phyloP scores from a whole-genome alignment of 1,140 invertebrate species.

The Helicoverpa armigera region DNA sequence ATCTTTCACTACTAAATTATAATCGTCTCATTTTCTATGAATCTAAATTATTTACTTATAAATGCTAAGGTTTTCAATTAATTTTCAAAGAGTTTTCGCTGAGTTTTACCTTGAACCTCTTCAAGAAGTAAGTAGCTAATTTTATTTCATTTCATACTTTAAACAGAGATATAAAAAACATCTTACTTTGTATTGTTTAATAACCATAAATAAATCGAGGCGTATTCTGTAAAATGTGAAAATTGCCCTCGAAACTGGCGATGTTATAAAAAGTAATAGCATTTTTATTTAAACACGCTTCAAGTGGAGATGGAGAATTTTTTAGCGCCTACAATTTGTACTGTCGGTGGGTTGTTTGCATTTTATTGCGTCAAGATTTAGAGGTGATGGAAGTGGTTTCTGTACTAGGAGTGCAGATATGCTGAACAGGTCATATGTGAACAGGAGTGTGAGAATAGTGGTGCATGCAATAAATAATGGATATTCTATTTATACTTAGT shows the following conservation, averaged over 20 bases:
- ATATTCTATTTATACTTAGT: no score
- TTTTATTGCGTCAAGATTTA: conserved; percentile 43
- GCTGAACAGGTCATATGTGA: not conserved
- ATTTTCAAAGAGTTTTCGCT: no score
- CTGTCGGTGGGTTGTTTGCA: conserved; percentile 40
- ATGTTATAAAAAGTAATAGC: conserved; percentile 46
- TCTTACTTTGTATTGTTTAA: conserved; percentile 26
- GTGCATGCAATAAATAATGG: no score
- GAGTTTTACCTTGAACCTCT: no score
- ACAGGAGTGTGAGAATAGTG: not conserved
- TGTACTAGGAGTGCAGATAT: conserved; percentile 1
- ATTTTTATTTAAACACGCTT: conserved; percentile 45
- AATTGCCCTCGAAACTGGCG: conserved; percentile 36
- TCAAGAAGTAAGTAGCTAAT: no score
- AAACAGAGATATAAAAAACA: not conserved
- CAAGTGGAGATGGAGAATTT: conserved; percentile 43
- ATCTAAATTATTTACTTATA: no score
- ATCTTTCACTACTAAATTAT: no score
- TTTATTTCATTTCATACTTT: not conserved
- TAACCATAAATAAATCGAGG: conserved; percentile 25
- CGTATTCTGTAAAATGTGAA: conserved; percentile 37
- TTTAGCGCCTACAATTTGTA: conserved; percentile 49
- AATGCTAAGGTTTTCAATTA: no score
- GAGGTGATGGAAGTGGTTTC: conserved; percentile 4
- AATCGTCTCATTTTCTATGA: no score